A percentile compares a stretch with the other conserved stretches of the same genome.
phyloP scores from a whole-genome alignment of 1,140 invertebrate genomes.

The Euura lappo region DNA sequence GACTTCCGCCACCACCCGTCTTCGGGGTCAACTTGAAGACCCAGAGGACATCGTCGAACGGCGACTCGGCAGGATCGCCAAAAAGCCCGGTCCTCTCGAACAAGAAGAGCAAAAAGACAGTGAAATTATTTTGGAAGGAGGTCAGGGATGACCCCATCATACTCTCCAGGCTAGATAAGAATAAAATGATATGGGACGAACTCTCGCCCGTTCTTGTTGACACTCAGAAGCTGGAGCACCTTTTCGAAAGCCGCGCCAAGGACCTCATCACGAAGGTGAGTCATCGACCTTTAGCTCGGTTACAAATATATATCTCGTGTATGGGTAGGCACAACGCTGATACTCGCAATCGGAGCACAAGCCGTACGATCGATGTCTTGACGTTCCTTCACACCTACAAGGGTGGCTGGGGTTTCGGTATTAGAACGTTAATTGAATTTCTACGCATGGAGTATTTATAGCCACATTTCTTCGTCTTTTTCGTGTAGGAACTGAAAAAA shows the following conservation, averaged over 20 bases:
- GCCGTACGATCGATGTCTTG: no score
- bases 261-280: constrained; percentile 92
- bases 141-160: constrained; percentile 84
- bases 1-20: constrained; percentile 52
- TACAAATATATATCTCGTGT: no score
- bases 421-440: no score
- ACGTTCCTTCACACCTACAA: no score
- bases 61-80: constrained; percentile 35
- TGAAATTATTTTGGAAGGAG: constrained; percentile 99
- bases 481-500: no score
- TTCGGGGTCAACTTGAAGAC: constrained; percentile 54
- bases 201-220: constrained; percentile 85
- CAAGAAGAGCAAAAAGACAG: constrained; percentile 96
- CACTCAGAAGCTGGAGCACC: constrained; percentile 91
- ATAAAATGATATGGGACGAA: constrained; percentile 95
- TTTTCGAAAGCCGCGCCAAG: constrained; percentile 96
- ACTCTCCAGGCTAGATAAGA: constrained; percentile 66
- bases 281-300: not conserved
- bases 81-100: constrained; percentile 56
- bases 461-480: no score
- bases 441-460: no score
- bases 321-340: no score
- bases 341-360: no score
- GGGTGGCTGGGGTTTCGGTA: no score
- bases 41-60: constrained; percentile 29